phyloP scores from a whole-genome alignment of 2,797 vertebrate species.

The Acanthurus tractus region DNA sequence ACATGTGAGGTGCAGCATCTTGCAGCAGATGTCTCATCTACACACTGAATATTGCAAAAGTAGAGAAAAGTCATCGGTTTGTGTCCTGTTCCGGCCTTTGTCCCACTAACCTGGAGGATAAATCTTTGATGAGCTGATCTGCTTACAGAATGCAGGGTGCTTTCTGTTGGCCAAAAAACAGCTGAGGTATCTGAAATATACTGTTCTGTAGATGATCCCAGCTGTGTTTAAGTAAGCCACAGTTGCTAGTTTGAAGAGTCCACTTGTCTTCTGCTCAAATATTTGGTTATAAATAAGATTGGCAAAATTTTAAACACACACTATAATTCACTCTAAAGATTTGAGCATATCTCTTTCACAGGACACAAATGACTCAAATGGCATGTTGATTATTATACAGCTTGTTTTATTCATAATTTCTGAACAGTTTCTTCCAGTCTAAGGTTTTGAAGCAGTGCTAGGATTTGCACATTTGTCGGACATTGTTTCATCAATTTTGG shows the following conservation, averaged over 20 bases:
- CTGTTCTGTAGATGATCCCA: conserved; percentile 10
- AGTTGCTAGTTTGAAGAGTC: not conserved
- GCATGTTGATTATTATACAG: conserved; percentile 7
- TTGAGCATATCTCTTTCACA: not conserved
- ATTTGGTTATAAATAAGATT: conserved; percentile 5
- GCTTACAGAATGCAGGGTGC: conserved; percentile 51
- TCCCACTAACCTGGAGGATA: conserved; percentile 60
- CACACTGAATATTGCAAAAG: conserved; percentile 49
- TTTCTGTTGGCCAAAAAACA: conserved; percentile 30
- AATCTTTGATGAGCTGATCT: conserved; percentile 72
- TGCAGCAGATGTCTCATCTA: conserved; percentile 15
- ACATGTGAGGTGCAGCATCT: conserved; percentile 15
- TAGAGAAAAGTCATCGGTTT: conserved; percentile 45
- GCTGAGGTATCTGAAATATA: conserved; percentile 28
- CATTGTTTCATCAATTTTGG: conserved; percentile 18
- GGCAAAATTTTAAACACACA: not conserved
- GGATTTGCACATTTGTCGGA: conserved; percentile 11
- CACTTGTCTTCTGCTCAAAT: conserved; percentile 10
- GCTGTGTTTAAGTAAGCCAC: conserved; percentile 17
- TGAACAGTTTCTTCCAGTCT: not conserved
- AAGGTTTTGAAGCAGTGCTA: conserved; percentile 25
- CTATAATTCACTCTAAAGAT: not conserved
- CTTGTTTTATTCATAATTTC: not conserved
- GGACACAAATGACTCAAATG: not conserved
- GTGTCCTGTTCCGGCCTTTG: conserved; percentile 56